Percentiles rank a stretch among this genome's conserved stretches.
Conservation (phyloP, 2,888 invertebrate species). For the Eupithecia tripunctaria region DNA sequence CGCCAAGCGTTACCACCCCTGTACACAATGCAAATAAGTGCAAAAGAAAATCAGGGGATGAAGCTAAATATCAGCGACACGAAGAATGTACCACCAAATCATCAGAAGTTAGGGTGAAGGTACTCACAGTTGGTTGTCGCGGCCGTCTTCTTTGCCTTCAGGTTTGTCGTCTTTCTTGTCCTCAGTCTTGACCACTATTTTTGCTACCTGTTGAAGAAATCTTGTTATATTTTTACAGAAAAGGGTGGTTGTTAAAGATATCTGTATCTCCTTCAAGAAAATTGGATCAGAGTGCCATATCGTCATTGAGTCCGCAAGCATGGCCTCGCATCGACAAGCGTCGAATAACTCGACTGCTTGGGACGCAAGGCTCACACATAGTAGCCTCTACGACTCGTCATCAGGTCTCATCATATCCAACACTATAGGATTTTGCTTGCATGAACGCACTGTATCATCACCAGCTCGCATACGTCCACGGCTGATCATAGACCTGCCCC, state of each 20-base stretch:
- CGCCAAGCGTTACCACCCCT: conserved; percentile 41
- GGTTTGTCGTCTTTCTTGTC: conserved; percentile 79
- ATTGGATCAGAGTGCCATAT: conserved; percentile 61
- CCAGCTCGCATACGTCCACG: too few relatives aligned
- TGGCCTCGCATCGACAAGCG: conserved; percentile 32
- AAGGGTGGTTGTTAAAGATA: background rate
- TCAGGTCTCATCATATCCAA: conserved; percentile 65
- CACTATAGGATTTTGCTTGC: background rate
- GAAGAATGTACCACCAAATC: conserved; percentile 3
- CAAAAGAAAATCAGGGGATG: conserved; percentile 30
- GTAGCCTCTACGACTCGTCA: conserved; percentile 66
- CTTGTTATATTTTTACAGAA: background rate
- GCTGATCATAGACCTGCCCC: too few relatives aligned
- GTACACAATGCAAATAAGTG: conserved; percentile 38
- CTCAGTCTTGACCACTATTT: conserved; percentile 60
- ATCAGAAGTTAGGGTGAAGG: background rate
- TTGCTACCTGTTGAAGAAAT: conserved; percentile 42
- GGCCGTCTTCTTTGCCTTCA: conserved; percentile 88
- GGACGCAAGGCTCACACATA: conserved; percentile 29
- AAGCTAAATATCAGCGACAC: conserved; percentile 21
- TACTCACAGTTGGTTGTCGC: conserved; percentile 91
- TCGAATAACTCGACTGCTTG: conserved; percentile 56
- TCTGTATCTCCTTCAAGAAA: background rate
- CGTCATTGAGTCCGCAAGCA: conserved; percentile 46
- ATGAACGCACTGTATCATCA: too few relatives aligned